Evolutionary conservation across 1,140 invertebrate species (phyloP).

Genomic region (Oncopodura yosiiana): DNA sequence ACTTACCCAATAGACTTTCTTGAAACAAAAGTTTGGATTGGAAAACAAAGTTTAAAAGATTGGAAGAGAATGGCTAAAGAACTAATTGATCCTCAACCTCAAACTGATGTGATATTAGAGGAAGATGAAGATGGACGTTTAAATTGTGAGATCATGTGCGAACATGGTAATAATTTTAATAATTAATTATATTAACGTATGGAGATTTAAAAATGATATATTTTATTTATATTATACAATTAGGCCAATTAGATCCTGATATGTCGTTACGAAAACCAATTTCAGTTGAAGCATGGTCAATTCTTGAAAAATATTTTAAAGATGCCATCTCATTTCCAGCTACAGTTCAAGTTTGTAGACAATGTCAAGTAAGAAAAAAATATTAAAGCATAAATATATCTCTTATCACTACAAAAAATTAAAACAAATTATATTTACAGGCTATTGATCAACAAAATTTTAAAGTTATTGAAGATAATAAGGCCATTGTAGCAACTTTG

Average conservation of each 20-base stretch:
- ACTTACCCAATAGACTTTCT: slow-evolving; percentile 6
- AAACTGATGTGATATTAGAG: background rate
- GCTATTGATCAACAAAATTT: background rate
- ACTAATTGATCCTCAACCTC: slow-evolving; percentile 14
- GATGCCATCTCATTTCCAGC: slow-evolving; percentile 43
- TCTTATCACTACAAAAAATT: background rate
- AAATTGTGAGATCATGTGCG: slow-evolving; percentile 50
- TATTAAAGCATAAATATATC: background rate
- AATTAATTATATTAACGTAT: background rate
- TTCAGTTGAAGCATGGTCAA: slow-evolving; percentile 45
- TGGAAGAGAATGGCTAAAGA: slow-evolving; percentile 26
- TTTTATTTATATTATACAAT: slow-evolving; percentile 21
- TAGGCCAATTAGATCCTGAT: slow-evolving; percentile 39
- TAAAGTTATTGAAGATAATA: background rate
- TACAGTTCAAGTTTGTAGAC: slow-evolving; percentile 39
- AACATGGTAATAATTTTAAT: slow-evolving; percentile 40
- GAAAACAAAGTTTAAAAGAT: slow-evolving; percentile 13
- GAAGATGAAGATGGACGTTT: slow-evolving; percentile 39
- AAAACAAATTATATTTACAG: background rate
- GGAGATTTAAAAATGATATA: background rate
- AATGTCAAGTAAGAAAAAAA: slow-evolving; percentile 42
- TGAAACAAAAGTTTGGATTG: slow-evolving; percentile 21
- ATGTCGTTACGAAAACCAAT: slow-evolving; percentile 42
- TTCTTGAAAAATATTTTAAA: slow-evolving; percentile 49
- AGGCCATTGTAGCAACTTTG: slow-evolving; percentile 27